Percentiles rank a stretch among this genome's conserved stretches.
Conservation (phyloP, 2,797 vertebrate species). For the Tenualosa ilisha region DNA sequence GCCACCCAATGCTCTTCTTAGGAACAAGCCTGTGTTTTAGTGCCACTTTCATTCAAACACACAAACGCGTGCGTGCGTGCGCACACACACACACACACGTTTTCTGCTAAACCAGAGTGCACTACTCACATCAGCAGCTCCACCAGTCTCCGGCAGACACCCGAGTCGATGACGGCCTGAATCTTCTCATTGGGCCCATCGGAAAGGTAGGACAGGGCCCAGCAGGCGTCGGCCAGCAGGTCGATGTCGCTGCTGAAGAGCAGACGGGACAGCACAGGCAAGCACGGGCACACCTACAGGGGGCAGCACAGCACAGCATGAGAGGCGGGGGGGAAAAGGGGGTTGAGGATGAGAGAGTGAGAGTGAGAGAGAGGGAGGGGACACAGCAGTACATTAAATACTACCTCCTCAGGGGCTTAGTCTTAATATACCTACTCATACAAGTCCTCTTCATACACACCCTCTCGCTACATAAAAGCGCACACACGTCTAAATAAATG, state of each 20-base stretch:
- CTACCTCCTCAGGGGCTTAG: too few relatives aligned
- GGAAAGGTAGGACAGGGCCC: constrained; percentile 97
- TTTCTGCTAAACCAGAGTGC: too few relatives aligned
- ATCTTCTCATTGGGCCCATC: constrained; percentile 99
- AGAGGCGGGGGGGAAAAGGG: neutral
- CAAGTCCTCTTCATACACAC: neutral
- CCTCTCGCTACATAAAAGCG: neutral
- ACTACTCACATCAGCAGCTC: constrained; percentile 89
- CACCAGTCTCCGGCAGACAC: constrained; percentile 94
- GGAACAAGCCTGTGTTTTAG: neutral
- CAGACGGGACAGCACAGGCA: constrained; percentile 92
- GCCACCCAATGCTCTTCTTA: neutral
- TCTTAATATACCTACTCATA: neutral
- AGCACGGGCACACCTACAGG: constrained; percentile 91
- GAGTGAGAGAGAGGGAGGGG: too few relatives aligned
- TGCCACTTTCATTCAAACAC: neutral
- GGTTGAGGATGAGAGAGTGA: too few relatives aligned
- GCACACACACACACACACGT: neutral
- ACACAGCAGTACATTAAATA: too few relatives aligned
- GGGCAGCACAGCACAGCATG: neutral
- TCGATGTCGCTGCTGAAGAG: constrained; percentile 97
- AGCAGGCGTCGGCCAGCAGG: constrained; percentile 95
- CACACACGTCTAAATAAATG: too few relatives aligned
- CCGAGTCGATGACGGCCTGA: constrained; percentile 97
- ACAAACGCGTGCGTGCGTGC: neutral